Percentiles rank a stretch among this genome's conserved stretches.
Evolutionary conservation across 1,140 invertebrate species (phyloP).

Genomic region (Zaprionus tsacasi): DNA sequence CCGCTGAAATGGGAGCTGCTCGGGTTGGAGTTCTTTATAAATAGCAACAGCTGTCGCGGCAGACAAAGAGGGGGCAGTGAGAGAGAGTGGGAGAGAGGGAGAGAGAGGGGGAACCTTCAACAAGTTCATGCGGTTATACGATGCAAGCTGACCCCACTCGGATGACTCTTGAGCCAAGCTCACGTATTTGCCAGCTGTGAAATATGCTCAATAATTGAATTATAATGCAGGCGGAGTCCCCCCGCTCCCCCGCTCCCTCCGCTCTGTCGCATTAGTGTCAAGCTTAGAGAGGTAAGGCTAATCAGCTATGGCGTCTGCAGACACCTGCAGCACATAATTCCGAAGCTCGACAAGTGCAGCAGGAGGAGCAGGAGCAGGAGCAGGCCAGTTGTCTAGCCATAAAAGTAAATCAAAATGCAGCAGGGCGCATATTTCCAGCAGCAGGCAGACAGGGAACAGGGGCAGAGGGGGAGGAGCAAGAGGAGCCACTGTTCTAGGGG

Average conservation of each 20-base stretch:
- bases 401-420: slow-evolving; percentile 82
- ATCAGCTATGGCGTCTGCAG: slow-evolving; percentile 66
- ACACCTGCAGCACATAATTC: slow-evolving; percentile 78
- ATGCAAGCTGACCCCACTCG: slow-evolving; percentile 44
- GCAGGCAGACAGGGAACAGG: slow-evolving; percentile 52
- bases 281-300: slow-evolving; percentile 64
- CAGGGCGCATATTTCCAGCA: slow-evolving; percentile 59
- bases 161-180: slow-evolving; percentile 52
- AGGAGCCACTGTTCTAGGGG: slow-evolving; percentile 11
- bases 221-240: slow-evolving; percentile 60
- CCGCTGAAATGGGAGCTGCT: slow-evolving; percentile 43
- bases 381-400: slow-evolving; percentile 63
- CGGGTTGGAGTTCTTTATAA: slow-evolving; percentile 52
- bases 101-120: slow-evolving; percentile 3
- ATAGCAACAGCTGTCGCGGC: slow-evolving; percentile 64
- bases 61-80: neutral
- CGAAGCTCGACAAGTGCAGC: slow-evolving; percentile 70
- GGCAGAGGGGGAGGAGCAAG: neutral
- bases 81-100: neutral
- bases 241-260: neutral
- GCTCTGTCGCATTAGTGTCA: slow-evolving; percentile 73
- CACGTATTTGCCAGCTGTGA: slow-evolving; percentile 65
- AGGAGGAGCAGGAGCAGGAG: neutral
- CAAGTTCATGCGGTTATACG: slow-evolving; percentile 22
- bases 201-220: slow-evolving; percentile 73